Evolutionary conservation across 2,888 invertebrate species (phyloP).

Genomic region (Hymenopus coronatus): DNA sequence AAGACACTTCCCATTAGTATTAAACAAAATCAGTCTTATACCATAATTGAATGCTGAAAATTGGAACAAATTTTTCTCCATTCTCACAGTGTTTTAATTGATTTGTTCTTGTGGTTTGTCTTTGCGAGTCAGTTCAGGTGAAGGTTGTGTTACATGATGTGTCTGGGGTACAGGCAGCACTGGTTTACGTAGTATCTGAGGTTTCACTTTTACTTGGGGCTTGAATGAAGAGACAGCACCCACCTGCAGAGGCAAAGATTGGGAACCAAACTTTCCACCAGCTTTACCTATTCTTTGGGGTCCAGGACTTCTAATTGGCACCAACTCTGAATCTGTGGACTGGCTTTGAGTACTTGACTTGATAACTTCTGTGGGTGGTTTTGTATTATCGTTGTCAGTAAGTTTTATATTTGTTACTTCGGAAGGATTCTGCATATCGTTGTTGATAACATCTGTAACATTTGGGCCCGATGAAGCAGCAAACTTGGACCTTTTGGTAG

Average conservation of each 20-base stretch:
- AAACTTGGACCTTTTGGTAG: constrained; percentile 34
- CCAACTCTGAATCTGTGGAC: constrained; percentile 30
- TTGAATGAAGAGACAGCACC: constrained; percentile 48
- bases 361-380: constrained; percentile 31
- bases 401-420: constrained; percentile 3
- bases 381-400: constrained; percentile 20
- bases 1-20: constrained; percentile 13
- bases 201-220: constrained; percentile 76
- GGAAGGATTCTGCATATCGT: constrained; percentile 21
- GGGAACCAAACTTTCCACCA: constrained; percentile 56
- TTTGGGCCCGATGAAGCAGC: constrained; percentile 27
- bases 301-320: constrained; percentile 48
- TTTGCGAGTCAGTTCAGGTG: constrained; percentile 24
- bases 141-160: constrained; percentile 19
- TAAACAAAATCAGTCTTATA: constrained; percentile 29
- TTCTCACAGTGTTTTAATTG: background rate
- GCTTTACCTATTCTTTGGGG: constrained; percentile 57
- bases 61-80: background rate
- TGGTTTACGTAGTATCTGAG: constrained; percentile 72
- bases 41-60: constrained; percentile 23
- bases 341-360: constrained; percentile 28
- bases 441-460: constrained; percentile 33
- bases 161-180: constrained; percentile 47
- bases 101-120: constrained; percentile 24
- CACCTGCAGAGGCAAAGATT: constrained; percentile 37